Conservation (phyloP, 2,888 invertebrate genomes). For the Neoitamus cyanurus region DNA sequence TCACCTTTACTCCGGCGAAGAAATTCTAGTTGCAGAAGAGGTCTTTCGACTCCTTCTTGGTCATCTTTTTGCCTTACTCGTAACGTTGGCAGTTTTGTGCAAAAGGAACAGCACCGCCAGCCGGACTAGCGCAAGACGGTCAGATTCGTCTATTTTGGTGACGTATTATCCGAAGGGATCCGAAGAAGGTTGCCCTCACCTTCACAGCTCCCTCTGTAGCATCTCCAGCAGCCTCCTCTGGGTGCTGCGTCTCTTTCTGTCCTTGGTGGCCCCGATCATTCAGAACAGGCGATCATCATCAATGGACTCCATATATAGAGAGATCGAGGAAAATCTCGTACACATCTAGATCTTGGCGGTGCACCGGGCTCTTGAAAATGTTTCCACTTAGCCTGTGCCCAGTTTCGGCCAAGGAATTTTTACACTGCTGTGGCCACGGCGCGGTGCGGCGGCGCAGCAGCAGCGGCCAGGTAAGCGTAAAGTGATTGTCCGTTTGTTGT, state of each 20-base stretch:
- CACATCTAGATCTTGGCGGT: conserved; percentile 10
- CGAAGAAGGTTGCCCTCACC: neutral
- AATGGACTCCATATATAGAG: conserved; percentile 36
- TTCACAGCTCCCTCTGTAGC: conserved; percentile 19
- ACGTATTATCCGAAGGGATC: conserved; percentile 3
- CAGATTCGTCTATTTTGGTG: neutral
- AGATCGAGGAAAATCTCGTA: neutral
- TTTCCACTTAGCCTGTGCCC: neutral
- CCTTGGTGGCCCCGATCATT: neutral
- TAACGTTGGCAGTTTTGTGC: conserved; percentile 6
- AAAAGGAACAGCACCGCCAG: neutral
- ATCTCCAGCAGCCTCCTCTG: neutral
- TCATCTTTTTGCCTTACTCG: neutral
- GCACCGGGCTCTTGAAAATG: neutral
- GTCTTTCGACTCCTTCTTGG: neutral
- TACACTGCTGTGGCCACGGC: neutral
- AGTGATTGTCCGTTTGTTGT: conserved; percentile 30
- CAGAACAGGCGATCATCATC: conserved; percentile 34
- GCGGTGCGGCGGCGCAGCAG: neutral
- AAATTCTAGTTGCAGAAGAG: conserved; percentile 7
- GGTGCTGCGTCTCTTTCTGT: neutral
- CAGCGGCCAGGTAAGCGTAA: neutral
- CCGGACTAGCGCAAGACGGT: neutral
- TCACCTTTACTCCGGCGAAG: conserved; percentile 14
- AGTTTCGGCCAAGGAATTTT: conserved; percentile 9